phyloP scores from a whole-genome alignment of 2,888 invertebrate species.

The Catotricha subobsoleta region DNA sequence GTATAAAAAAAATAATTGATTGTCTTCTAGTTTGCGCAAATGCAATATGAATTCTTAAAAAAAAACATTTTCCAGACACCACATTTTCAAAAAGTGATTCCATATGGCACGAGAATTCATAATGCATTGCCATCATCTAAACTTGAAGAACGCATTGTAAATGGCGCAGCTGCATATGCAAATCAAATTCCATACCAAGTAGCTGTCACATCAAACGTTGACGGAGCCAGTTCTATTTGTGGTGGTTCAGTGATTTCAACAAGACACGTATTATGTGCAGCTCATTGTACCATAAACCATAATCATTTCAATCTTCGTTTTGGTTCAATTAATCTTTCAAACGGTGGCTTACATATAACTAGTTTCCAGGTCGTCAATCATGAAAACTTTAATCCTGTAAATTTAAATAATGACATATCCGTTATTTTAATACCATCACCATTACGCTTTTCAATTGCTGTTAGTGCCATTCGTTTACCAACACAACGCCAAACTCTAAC shows the following conservation, averaged over 20 bases:
- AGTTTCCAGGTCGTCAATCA: neutral
- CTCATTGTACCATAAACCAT: neutral
- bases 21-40: too few relatives aligned
- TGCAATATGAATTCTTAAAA: too few relatives aligned
- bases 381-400: neutral
- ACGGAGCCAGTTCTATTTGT: neutral
- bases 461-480: neutral
- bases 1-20: too few relatives aligned
- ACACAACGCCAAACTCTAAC: neutral
- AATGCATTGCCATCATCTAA: neutral
- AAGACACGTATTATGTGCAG: neutral
- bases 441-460: neutral
- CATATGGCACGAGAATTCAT: too few relatives aligned
- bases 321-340: neutral
- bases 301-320: neutral
- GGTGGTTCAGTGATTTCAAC: constrained; percentile 4
- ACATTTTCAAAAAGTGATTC: too few relatives aligned
- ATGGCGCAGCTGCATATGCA: neutral
- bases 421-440: neutral
- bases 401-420: constrained; percentile 4
- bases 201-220: neutral
- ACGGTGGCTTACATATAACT: neutral
- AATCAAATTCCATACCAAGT: constrained; percentile 4
- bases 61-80: too few relatives aligned
- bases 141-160: too few relatives aligned